Conservation (phyloP, 1,140 invertebrate genomes). For the Drosophila saltans region DNA sequence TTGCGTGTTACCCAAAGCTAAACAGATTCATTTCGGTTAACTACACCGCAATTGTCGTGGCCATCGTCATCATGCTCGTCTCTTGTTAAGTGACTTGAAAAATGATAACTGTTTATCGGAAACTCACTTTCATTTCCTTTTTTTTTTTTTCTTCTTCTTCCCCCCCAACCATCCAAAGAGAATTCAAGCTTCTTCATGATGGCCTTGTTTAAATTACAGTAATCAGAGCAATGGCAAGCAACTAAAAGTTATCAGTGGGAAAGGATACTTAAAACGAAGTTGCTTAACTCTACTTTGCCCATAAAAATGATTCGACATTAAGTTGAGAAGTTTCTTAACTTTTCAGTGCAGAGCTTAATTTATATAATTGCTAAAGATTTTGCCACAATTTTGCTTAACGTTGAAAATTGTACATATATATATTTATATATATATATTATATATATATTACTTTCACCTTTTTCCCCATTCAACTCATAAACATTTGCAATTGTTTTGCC, state of each 20-base stretch:
- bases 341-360: too few relatives aligned
- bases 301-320: not conserved
- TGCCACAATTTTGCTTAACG: not conserved
- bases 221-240: too few relatives aligned
- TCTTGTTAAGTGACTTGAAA: not conserved
- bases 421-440: not conserved
- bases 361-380: not conserved
- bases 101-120: not conserved
- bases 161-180: too few relatives aligned
- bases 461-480: not conserved
- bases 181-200: too few relatives aligned
- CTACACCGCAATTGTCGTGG: too few relatives aligned
- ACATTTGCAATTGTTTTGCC: conserved; percentile 8
- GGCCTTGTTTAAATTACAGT: too few relatives aligned
- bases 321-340: too few relatives aligned
- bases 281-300: not conserved
- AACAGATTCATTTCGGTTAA: not conserved
- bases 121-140: too few relatives aligned
- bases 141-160: too few relatives aligned
- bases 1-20: not conserved
- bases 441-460: not conserved
- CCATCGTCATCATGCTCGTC: not conserved
- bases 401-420: too few relatives aligned
- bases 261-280: too few relatives aligned
- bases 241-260: too few relatives aligned